These are phyloP conservation scores for Lasius platythorax DNA, from an alignment of 2,888 invertebrate species.

Conservation along the genomic window DNA sequence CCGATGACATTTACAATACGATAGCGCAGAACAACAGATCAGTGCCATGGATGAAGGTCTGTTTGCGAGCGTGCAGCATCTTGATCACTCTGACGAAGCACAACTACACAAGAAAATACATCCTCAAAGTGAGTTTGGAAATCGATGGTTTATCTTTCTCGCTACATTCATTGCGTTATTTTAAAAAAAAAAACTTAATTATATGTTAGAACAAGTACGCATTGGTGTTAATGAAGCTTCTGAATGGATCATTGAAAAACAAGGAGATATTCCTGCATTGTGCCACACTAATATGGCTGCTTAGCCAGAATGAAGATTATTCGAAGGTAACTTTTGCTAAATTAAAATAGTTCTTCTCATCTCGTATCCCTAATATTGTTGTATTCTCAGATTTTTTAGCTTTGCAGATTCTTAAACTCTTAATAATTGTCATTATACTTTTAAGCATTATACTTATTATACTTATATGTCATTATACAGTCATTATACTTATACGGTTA, in stretches of 20 bases:
- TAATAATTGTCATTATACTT: neutral
- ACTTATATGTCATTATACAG: too few relatives aligned
- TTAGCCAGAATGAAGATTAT: slow-evolving; percentile 74
- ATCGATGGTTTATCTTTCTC: neutral
- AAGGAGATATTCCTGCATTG: slow-evolving; percentile 76
- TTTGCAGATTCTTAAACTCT: neutral
- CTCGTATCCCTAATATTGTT: neutral
- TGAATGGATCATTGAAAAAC: slow-evolving; percentile 83
- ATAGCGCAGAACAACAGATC: slow-evolving; percentile 87
- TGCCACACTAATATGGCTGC: slow-evolving; percentile 80
- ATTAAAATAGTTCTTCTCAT: neutral
- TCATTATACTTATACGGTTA: neutral
- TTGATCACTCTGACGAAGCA: slow-evolving; percentile 90
- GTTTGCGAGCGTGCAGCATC: slow-evolving; percentile 87
- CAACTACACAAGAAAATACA: slow-evolving; percentile 88
- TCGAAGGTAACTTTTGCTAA: slow-evolving; percentile 53
- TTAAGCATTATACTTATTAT: neutral
- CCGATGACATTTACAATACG: slow-evolving; percentile 84
- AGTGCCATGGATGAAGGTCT: slow-evolving; percentile 88
- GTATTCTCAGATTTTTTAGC: neutral
- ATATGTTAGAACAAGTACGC: slow-evolving; percentile 87
- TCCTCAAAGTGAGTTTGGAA: slow-evolving; percentile 87
- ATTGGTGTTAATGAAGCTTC: slow-evolving; percentile 88
- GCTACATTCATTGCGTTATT: neutral
- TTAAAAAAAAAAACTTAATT: neutral